Conservation (phyloP, 1,140 invertebrate genomes). For the Schlechtendalia chinensis region DNA sequence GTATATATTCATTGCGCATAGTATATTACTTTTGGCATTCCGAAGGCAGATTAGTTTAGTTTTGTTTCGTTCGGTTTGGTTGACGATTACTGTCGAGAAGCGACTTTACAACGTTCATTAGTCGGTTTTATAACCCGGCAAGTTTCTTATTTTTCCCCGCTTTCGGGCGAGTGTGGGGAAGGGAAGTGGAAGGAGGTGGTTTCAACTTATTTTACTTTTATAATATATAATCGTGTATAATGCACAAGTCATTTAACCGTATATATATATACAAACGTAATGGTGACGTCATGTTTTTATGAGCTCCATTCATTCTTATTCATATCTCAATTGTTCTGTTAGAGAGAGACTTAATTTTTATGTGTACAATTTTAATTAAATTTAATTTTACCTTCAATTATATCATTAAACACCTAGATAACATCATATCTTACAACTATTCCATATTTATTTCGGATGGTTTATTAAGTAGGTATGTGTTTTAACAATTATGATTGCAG, state of each 20-base stretch:
- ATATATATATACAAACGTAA: no score
- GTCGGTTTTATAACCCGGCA: not conserved
- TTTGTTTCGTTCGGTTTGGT: not conserved
- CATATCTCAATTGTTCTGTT: constrained; percentile 16
- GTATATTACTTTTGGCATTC: not conserved
- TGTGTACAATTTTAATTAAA: not conserved
- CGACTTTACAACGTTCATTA: not conserved
- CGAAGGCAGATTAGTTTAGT: not conserved
- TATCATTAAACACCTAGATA: no score
- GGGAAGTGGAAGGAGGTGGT: not conserved
- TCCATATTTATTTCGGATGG: not conserved
- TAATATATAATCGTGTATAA: not conserved
- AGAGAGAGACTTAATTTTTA: not conserved
- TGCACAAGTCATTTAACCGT: not conserved
- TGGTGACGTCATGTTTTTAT: constrained; percentile 13
- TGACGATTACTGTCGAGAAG: not conserved
- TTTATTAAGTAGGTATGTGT: not conserved
- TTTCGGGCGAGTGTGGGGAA: no score
- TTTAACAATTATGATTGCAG: not conserved
- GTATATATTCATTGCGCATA: not conserved
- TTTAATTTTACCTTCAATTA: not conserved
- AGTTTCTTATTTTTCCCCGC: not conserved
- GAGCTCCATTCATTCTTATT: not conserved
- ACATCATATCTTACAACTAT: no score
- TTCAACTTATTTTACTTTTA: not conserved